phyloP scores from a whole-genome alignment of 2,888 invertebrate species.

The Mycogona germanica region DNA sequence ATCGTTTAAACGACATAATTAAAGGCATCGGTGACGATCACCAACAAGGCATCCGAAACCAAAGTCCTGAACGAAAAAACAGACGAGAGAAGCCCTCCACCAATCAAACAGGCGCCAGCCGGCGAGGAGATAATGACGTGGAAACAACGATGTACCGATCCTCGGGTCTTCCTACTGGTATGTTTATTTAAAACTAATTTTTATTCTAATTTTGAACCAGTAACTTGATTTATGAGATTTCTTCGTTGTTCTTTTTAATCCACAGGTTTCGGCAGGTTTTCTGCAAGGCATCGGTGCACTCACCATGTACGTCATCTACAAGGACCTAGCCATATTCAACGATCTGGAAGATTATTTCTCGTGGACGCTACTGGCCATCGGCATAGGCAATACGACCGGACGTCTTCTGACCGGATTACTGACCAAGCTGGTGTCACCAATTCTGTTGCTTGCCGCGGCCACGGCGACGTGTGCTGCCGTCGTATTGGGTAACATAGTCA shows the following conservation, averaged over 20 bases:
- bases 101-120: not conserved
- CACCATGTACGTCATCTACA: not conserved
- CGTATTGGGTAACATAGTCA: not conserved
- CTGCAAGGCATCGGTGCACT: not conserved
- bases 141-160: not conserved
- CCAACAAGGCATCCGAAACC: too few relatives aligned
- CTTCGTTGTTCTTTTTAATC: too few relatives aligned
- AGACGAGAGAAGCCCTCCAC: too few relatives aligned
- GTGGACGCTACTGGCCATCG: not conserved
- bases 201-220: too few relatives aligned
- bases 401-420: constrained; percentile 1
- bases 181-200: too few relatives aligned
- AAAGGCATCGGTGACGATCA: too few relatives aligned
- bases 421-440: not conserved
- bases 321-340: constrained; percentile 2
- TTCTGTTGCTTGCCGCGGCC: not conserved
- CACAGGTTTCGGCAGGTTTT: not conserved
- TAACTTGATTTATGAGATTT: too few relatives aligned
- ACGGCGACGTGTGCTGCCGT: not conserved
- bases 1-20: too few relatives aligned
- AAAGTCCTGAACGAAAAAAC: too few relatives aligned
- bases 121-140: not conserved
- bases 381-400: constrained; percentile 4
- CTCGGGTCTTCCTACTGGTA: not conserved
- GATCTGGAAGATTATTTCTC: not conserved